Percentiles rank a stretch among this genome's conserved stretches.
Evolutionary conservation across 2,113 vertebrate genomes (phyloP).

Genomic region (Carettochelys insculpta): DNA sequence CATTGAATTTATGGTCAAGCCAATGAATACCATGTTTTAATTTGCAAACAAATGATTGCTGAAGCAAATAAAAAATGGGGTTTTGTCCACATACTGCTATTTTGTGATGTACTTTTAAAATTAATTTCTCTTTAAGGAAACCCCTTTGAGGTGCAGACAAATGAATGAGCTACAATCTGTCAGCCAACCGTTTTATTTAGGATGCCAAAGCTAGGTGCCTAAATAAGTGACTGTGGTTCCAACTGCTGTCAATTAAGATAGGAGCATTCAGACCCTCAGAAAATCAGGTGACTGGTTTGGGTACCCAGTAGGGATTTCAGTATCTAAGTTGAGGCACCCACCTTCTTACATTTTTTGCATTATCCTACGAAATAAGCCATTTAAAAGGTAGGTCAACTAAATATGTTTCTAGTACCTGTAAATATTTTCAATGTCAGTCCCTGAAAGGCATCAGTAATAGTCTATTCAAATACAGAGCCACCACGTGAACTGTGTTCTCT

Average conservation of each 20-base stretch:
- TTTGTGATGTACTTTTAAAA: neutral
- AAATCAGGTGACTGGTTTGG: no score
- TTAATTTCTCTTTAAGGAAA: neutral
- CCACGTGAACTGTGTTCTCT: neutral
- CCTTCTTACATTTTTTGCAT: neutral
- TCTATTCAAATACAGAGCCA: neutral
- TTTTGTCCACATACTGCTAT: neutral
- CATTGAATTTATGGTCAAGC: neutral
- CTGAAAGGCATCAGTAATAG: neutral
- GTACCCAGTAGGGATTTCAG: no score
- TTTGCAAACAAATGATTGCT: neutral
- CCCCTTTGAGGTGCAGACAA: neutral
- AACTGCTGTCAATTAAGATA: neutral
- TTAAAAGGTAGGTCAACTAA: neutral
- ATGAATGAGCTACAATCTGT: neutral
- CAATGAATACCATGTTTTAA: neutral
- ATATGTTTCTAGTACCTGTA: neutral
- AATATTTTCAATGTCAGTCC: neutral
- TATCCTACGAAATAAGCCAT: neutral
- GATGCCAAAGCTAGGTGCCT: no score
- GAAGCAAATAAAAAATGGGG: neutral
- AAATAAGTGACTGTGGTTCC: neutral
- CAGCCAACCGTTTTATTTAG: no score
- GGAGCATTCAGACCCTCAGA: no score
- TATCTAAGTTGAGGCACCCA: no score